phyloP scores from a whole-genome alignment of 2,113 vertebrate species.

The Emydocephalus ijimae region DNA sequence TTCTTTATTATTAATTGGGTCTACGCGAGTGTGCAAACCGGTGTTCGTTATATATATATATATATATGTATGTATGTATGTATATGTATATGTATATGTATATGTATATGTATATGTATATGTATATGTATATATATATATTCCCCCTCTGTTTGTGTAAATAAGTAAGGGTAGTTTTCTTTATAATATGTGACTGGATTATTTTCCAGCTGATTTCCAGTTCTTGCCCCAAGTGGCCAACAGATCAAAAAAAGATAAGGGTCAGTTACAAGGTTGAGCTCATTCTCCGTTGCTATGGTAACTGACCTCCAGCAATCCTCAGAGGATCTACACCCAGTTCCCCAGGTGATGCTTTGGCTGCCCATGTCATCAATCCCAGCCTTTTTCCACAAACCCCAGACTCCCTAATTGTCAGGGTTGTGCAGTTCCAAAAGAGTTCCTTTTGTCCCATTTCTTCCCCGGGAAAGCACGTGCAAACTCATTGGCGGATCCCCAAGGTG shows the following conservation, averaged over 20 bases:
- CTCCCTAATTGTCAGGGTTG: conserved; percentile 67
- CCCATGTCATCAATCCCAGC: conserved; percentile 81
- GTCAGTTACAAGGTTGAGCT: conserved; percentile 93
- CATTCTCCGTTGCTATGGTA: conserved; percentile 89
- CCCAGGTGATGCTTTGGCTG: conserved; percentile 77
- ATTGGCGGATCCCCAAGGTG: conserved; percentile 76
- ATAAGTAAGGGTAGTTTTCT: conserved; percentile 78
- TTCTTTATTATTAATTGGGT: rapidly evolving
- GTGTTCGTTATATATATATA: no score
- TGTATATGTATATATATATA: no score
- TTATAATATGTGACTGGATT: conserved; percentile 79
- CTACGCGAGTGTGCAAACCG: rapidly evolving
- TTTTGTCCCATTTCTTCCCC: background rate
- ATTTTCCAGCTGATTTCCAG: conserved; percentile 84
- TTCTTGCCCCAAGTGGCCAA: conserved; percentile 77
- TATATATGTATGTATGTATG: no score
- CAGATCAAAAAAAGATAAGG: conserved; percentile 89
- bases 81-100: no score
- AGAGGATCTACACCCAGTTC: conserved; percentile 83
- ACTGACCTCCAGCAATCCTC: conserved; percentile 93
- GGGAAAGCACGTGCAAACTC: conserved; percentile 62
- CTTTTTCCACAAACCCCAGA: conserved; percentile 65
- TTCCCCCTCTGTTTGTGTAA: conserved; percentile 58
- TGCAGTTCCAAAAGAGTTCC: conserved; percentile 39
- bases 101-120: no score